Evolutionary conservation across 1,140 invertebrate species (phyloP), one percentile per base, ranked within the genome.

Genomic region (Cyrtorhinus lividipennis): DNA sequence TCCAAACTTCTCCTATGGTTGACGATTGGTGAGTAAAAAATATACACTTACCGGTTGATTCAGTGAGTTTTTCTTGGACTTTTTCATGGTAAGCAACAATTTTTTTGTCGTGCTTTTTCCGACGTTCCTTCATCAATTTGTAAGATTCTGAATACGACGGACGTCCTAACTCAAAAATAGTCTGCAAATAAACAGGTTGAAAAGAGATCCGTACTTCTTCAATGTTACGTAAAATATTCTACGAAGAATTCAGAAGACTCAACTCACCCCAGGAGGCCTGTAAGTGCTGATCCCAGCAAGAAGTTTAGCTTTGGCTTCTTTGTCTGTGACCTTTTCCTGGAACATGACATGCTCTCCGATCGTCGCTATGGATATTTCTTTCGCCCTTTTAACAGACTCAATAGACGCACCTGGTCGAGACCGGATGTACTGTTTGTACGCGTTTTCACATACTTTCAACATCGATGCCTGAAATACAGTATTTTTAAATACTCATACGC

Each of bases 121-220:
- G 53, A 45, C 66, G 66, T 46, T 26, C 64, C 60, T 65, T 71
- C 67, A 70, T 69, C 23, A 69, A 67, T 61, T 59, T 68, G 59
- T 67, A 68, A 24, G 45, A 45, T 63, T 66, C 75, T 0, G 86
- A 88, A 65, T 90, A 90, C 61, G 84, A 82, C 62, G 87, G 90
- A 3, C 81, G 79, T 62, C 88, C 87, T 24, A 97, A 79, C 77
- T 98, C 95, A 76, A 98, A 94, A 69, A 98, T 88, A 10, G 93
- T 98, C 90, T 95, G 70, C 27, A 82, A 80, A 38, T 38, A 38
- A n/a, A n/a, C n/a, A n/a, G n/a, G n/a, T n/a, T n/a, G n/a, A n/a
- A n/a, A n/a, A n/a, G n/a, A n/a, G n/a, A 65, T 64, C 56, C 2
- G 5, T 23, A n/a, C n/a, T n/a, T n/a, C n/a, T n/a, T n/a, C n/a